These are phyloP conservation scores for Poecilia latipinna DNA, from an alignment of 2,113 vertebrate genomes.

Conservation along the genomic window DNA sequence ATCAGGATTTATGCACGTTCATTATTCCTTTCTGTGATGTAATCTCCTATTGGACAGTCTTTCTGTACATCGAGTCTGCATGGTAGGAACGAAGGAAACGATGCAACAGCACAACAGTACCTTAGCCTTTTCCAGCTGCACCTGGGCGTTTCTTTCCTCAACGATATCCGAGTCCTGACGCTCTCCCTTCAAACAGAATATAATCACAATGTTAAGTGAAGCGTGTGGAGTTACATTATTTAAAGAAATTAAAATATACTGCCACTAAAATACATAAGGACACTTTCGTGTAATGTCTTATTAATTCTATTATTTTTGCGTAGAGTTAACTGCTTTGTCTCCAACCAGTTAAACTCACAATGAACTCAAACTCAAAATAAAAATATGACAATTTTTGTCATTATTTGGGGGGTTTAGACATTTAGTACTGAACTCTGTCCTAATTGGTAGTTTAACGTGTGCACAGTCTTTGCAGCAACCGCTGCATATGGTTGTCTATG, in stretches of 20 bases:
- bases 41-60: constrained; percentile 41
- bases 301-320: too few relatives aligned
- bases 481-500: neutral
- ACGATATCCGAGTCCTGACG: constrained; percentile 92
- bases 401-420: neutral
- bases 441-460: too few relatives aligned
- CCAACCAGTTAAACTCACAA: neutral
- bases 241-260: neutral
- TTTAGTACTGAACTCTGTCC: neutral
- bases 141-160: constrained; percentile 96
- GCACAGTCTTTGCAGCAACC: neutral
- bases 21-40: constrained; percentile 31
- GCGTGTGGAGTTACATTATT: neutral
- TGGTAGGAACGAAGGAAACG: neutral
- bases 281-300: too few relatives aligned
- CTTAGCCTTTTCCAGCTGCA: constrained; percentile 98
- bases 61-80: constrained; percentile 11
- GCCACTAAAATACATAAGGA: neutral
- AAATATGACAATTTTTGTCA: neutral
- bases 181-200: constrained; percentile 86
- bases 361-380: neutral
- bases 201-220: neutral
- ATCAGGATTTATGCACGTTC: constrained; percentile 16
- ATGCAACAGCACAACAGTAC: constrained; percentile 71
- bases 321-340: neutral